Percentiles rank a stretch among this genome's conserved stretches.
Evolutionary conservation across 2,797 vertebrate genomes (phyloP).

Genomic region (Eulemur mongoz): DNA sequence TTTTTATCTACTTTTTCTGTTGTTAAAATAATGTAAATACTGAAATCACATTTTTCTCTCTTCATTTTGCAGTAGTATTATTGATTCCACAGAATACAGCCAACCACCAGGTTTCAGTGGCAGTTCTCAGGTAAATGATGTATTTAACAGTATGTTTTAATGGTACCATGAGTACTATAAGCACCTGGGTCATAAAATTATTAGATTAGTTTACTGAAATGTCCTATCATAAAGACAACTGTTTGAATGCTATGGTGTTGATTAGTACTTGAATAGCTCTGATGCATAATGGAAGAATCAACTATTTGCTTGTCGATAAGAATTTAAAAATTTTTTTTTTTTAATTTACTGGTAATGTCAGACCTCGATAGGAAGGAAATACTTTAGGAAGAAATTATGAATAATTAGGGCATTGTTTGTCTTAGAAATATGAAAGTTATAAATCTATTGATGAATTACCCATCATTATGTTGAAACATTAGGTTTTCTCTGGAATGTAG

Average conservation of each 20-base stretch:
- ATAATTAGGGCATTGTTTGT: background rate
- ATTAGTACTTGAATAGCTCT: background rate
- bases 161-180: background rate
- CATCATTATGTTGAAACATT: background rate
- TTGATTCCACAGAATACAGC: slow-evolving; percentile 95
- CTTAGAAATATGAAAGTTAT: background rate
- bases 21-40: slow-evolving; percentile 38
- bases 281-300: background rate
- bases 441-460: background rate
- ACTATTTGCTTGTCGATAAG: background rate
- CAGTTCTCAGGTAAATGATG: slow-evolving; percentile 90
- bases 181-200: background rate
- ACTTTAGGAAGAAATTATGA: background rate
- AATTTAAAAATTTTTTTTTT: background rate
- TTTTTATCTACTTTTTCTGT: slow-evolving; percentile 60
- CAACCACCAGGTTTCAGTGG: slow-evolving; percentile 96
- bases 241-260: background rate
- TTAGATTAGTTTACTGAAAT: background rate
- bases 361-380: background rate
- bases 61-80: slow-evolving; percentile 92
- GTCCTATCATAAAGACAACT: background rate
- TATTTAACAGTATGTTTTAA: slow-evolving; percentile 13
- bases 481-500: background rate
- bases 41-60: slow-evolving; percentile 75
- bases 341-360: background rate